These are phyloP conservation scores for Sialia sialis DNA, from an alignment of 2,113 vertebrate species.

Conservation along the genomic window DNA sequence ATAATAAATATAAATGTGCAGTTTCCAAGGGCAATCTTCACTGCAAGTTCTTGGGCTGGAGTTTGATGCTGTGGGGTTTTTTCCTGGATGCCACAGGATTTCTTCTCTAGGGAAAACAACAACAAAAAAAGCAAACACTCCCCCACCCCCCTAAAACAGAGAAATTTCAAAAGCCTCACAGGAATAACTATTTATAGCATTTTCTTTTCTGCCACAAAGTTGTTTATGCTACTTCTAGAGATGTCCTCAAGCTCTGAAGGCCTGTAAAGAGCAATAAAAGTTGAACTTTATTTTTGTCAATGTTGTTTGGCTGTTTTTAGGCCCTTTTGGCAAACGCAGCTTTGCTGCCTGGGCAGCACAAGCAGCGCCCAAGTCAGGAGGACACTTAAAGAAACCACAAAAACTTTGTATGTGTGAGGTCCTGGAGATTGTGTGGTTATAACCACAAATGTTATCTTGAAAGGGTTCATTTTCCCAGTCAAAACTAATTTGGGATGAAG, in stretches of 20 bases:
- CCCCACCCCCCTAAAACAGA: rapidly evolving
- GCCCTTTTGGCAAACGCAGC: background rate
- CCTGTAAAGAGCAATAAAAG: background rate
- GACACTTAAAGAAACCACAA: background rate
- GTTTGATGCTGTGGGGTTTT: background rate
- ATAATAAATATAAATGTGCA: background rate
- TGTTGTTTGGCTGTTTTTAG: background rate
- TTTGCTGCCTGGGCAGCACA: background rate
- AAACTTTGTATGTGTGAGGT: background rate
- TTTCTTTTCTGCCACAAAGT: background rate
- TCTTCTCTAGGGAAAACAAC: background rate
- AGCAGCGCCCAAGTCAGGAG: background rate
- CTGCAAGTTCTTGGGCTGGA: background rate
- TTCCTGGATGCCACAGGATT: background rate
- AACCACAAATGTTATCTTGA: background rate
- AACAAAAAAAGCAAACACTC: background rate
- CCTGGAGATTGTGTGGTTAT: background rate
- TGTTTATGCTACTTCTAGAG: background rate
- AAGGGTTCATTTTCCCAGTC: background rate
- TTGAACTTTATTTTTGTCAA: background rate
- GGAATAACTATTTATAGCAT: background rate
- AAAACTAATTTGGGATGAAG: background rate
- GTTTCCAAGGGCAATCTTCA: background rate
- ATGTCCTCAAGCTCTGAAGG: background rate
- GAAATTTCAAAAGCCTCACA: background rate